Percentiles rank a stretch among this genome's conserved stretches.
phyloP scores from a whole-genome alignment of 2,797 vertebrate genomes.

The Neosilurus hyrtlii region DNA sequence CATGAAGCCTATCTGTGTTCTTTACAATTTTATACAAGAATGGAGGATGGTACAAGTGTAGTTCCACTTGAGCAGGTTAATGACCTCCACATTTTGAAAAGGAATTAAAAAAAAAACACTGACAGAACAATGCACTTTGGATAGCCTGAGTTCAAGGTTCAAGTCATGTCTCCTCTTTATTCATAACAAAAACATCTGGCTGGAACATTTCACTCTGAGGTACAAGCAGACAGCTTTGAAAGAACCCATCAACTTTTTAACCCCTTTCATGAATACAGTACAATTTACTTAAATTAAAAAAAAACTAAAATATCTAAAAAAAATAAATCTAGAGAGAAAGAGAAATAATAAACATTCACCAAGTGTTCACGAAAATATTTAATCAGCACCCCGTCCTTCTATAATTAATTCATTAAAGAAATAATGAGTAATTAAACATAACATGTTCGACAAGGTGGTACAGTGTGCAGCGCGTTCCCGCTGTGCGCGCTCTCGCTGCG shows the following conservation, averaged over 20 bases:
- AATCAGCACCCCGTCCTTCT: not conserved
- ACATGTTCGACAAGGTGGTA: not conserved
- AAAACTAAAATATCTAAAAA: not conserved
- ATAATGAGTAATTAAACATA: not conserved
- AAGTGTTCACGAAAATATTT: too few species aligned
- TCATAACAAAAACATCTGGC: constrained; percentile 5
- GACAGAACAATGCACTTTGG: not conserved
- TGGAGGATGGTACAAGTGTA: not conserved
- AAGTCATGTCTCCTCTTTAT: not conserved
- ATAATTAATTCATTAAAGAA: not conserved
- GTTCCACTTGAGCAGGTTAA: not conserved
- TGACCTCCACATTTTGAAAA: not conserved
- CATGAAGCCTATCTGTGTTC: not conserved
- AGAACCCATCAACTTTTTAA: not conserved
- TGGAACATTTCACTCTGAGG: not conserved
- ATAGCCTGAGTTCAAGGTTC: not conserved
- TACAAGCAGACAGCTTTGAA: not conserved
- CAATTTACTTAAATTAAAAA: too few species aligned
- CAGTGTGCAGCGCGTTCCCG: constrained; percentile 1
- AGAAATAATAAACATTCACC: not conserved
- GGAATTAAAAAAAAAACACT: not conserved
- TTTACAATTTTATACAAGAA: not conserved
- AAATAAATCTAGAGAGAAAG: not conserved
- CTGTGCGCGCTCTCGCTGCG: constrained; percentile 7
- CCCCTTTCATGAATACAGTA: not conserved